Conservation (phyloP, 2,888 invertebrate species). For the Leptopterna dolabrata region DNA sequence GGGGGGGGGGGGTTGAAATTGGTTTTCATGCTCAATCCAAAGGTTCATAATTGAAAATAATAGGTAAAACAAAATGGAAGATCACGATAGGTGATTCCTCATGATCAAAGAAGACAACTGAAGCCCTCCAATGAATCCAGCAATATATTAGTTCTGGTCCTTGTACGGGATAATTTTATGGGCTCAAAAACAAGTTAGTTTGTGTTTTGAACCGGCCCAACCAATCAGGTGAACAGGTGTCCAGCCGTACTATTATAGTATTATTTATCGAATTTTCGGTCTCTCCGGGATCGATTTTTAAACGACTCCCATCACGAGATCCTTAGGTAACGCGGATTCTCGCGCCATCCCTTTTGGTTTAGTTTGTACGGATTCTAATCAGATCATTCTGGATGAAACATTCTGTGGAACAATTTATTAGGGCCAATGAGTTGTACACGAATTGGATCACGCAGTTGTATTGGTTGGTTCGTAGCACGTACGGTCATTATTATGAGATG, state of each 20-base stretch:
- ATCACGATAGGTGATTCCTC: too few species aligned
- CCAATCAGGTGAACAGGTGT: not conserved
- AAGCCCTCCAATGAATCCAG: not conserved
- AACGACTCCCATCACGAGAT: not conserved
- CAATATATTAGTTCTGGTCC: not conserved
- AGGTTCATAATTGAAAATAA: too few species aligned
- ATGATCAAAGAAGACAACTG: too few species aligned
- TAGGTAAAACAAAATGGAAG: too few species aligned
- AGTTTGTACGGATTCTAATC: not conserved
- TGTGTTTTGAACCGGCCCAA: not conserved
- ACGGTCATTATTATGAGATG: not conserved
- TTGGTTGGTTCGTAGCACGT: not conserved
- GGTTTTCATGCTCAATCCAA: too few species aligned
- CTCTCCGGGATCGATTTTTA: not conserved
- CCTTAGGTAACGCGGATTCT: not conserved
- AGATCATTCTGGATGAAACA: not conserved
- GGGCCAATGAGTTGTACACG: not conserved
- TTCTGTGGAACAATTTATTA: not conserved
- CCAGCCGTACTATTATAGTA: not conserved
- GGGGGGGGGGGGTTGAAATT: too few species aligned
- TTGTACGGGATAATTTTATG: not conserved
- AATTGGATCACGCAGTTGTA: not conserved
- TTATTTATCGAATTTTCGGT: not conserved
- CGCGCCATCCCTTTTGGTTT: not conserved
- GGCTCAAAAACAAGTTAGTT: not conserved